Base-by-base conservation (phyloP, 2,888 invertebrate genomes). In the Antitype chi region DNA sequence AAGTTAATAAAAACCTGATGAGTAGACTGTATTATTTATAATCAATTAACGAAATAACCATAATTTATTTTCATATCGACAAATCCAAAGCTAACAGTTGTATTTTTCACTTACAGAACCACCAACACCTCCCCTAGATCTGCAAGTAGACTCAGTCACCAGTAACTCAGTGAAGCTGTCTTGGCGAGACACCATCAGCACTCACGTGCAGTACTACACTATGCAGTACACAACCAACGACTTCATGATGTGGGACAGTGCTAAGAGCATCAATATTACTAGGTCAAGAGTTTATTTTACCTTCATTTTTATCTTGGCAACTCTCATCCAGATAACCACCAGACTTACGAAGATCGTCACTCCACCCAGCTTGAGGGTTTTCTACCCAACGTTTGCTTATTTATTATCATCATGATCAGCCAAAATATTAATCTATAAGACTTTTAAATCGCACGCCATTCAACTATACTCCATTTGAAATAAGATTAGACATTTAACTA, bases 171-270 rank as follows among this genome's bases (percentile, higher is more conserved):
- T 92, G 0, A 95, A 95, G 64, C 79, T 97, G 0, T 96, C 96
- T 0, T 97, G 97, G 97, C 85, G 96, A 0, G 95, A 96, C 63
- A 94, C 94, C 0, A 91, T 94, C 64, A 93, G 93, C 25, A 84
- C 94, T 0, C 96, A 96, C 62, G 95, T 96, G 0, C 95, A 96
- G 67, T 95, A 95, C 82, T 97, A 97, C 82, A 94, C 93, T 2
- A 85, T 97, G 73, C 97, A 97, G 80, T 97, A 96, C 63, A 92
- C 94, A 0, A 91, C 91, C 2, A 93, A 94, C 1, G 95, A 95
- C 59, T 94, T 94, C 74, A 90, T 92, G 84, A 89, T 94, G 86
- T 97, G 97, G 97, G 96, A 97, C 47, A 89, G 90, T 0, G 95
- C 96, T 17, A 95, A 94, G 67, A 93, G 89, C 53, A 92, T 97